Base-by-base conservation (phyloP, 2,888 invertebrate species). In the Hemaris fuciformis region DNA sequence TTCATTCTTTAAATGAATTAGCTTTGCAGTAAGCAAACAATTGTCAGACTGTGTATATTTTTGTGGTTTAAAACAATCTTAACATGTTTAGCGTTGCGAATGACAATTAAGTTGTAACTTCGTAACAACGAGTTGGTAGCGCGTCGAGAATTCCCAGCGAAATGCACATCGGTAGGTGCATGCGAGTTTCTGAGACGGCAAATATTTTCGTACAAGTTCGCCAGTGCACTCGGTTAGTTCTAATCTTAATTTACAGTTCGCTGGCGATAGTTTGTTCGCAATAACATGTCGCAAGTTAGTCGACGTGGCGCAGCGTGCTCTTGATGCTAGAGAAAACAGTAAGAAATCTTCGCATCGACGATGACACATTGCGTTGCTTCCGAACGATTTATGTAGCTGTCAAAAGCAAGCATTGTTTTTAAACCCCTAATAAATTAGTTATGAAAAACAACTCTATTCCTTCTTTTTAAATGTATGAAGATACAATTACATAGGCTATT, bases 171-270 rank as follows among this genome's bases (percentile, higher is more conserved):
- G 63, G 66, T 65, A 58, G 62, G 53, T 67, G 64, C 63, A 64
- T 48, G 15, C 53, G 31, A 34, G 46, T 62, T 70, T 71, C 66
- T 60, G 60, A 75, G 74, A 78, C 75, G 75, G 75, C 80, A 83
- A 84, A 85, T 84, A 81, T 85, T 85, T 84, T 83, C 79, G 67
- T 69, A 64, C 66, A 75, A 83, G 73, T 80, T 81, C 67, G 65
- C 74, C 67, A 68, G 70, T 74, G 76, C 77, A 75, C 69, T 72
- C 72, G 72, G 79, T 75, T 79, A 77, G 78, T 79, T 84, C 80
- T 85, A 83, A 85, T 85, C 85, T 84, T 85, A 85, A 85, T 84
- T 84, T 85, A 82, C 81, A 77, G 83, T 82, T 83, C 66, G 72
- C 70, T 62, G 71, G 65, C 63, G 77, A 74, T 74, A 75, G 74